Conservation (phyloP, 1,140 invertebrate species). For the Drosophila kurseongensis region DNA sequence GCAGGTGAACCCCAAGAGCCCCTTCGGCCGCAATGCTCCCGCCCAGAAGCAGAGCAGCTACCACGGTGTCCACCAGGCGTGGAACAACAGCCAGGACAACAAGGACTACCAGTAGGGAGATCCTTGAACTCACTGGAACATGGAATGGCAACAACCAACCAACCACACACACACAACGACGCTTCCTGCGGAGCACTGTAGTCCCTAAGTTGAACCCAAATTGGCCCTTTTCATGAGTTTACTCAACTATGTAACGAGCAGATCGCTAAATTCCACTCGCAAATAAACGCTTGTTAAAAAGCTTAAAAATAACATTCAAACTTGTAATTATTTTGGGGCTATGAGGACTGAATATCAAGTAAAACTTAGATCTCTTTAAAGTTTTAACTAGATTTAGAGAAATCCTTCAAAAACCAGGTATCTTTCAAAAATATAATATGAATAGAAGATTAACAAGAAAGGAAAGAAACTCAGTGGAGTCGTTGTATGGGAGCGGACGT, state of each 20-base stretch:
- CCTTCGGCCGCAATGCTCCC: slow-evolving; percentile 78
- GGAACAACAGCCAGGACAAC: slow-evolving; percentile 52
- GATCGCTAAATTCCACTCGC: slow-evolving; percentile 37
- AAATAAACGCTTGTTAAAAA: slow-evolving; percentile 53
- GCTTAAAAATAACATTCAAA: slow-evolving; percentile 27
- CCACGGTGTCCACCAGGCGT: slow-evolving; percentile 62
- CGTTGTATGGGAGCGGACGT: too few species aligned
- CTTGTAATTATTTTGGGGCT: too few species aligned
- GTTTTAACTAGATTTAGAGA: too few species aligned
- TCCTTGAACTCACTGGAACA: too few species aligned
- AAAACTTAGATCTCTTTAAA: too few species aligned
- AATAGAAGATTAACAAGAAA: too few species aligned
- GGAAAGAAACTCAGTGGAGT: too few species aligned
- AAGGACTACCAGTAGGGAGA: slow-evolving; percentile 38
- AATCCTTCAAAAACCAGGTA: too few species aligned
- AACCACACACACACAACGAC: slow-evolving; percentile 17
- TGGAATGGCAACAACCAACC: not conserved
- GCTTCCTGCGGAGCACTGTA: slow-evolving; percentile 30
- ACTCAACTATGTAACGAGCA: slow-evolving; percentile 21
- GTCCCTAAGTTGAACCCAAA: slow-evolving; percentile 41
- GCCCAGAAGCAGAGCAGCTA: slow-evolving; percentile 72
- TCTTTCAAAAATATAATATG: too few species aligned
- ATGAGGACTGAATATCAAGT: too few species aligned
- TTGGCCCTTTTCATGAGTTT: slow-evolving; percentile 28
- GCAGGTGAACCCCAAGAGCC: slow-evolving; percentile 74